Evolutionary conservation across 2,888 invertebrate genomes (phyloP).

Genomic region (Anticlea derivata): DNA sequence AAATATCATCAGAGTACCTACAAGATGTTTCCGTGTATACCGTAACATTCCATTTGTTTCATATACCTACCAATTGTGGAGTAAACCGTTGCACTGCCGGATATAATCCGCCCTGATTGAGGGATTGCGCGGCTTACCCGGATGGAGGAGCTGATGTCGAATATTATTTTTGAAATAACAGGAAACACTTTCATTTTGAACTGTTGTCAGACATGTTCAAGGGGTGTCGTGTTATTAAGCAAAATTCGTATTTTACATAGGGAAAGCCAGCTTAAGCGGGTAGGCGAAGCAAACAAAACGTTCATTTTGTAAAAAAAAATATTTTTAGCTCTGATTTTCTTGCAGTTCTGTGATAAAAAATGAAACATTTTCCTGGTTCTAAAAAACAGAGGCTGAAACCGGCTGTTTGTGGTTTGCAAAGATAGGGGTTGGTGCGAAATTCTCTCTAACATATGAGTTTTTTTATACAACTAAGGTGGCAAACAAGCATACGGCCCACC

Average conservation of each 20-base stretch:
- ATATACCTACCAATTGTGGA: constrained; percentile 15
- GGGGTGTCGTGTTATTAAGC: neutral
- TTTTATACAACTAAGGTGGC: no score
- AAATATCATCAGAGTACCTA: no score
- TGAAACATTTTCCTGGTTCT: neutral
- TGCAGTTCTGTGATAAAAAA: neutral
- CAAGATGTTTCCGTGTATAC: neutral
- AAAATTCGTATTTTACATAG: neutral
- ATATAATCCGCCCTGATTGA: constrained; percentile 52
- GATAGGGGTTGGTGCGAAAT: neutral
- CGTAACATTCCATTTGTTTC: constrained; percentile 6
- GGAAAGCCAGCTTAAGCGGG: neutral
- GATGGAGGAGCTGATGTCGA: constrained; percentile 24
- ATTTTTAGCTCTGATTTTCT: neutral
- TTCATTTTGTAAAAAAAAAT: neutral
- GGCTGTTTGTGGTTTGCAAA: neutral
- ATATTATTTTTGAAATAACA: constrained; percentile 25
- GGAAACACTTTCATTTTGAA: constrained; percentile 17
- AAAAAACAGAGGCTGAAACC: neutral
- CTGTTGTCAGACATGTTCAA: constrained; percentile 11
- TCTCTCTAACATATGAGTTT: neutral
- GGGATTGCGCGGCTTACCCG: constrained; percentile 50
- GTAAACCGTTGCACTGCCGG: constrained; percentile 16
- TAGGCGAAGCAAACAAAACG: neutral
- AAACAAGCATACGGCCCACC: no score